These are phyloP conservation scores for Tryphoninae sp. DNA, from an alignment of 2,888 invertebrate species.

Conservation along the genomic window DNA sequence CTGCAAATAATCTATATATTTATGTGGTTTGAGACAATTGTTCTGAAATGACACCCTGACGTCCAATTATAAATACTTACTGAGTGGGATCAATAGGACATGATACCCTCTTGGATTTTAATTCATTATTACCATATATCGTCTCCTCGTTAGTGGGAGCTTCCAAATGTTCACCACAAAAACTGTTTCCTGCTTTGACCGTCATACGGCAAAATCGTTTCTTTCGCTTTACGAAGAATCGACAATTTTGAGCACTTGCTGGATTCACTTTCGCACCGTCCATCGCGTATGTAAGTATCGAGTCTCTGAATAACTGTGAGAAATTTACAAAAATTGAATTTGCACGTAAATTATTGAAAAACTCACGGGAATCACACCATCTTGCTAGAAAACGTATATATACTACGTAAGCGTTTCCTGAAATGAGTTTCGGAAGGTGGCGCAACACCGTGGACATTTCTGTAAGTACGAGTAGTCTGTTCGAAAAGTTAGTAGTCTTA, in stretches of 20 bases:
- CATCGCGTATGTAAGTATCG: neutral
- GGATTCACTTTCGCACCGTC: neutral
- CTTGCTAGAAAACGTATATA: no score
- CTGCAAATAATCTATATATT: conserved; percentile 81
- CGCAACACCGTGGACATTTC: no score
- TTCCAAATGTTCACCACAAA: conserved; percentile 87
- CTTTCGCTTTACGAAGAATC: conserved; percentile 86
- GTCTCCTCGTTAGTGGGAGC: conserved; percentile 58
- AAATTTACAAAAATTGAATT: no score
- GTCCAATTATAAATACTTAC: conserved; percentile 80
- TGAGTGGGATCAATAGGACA: conserved; percentile 90
- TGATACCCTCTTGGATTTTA: conserved; percentile 82
- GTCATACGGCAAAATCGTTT: conserved; percentile 90
- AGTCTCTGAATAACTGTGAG: neutral
- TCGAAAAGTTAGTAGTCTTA: no score
- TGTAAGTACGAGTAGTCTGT: no score
- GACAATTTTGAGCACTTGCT: conserved; percentile 68
- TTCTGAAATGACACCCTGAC: conserved; percentile 38
- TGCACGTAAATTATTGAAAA: no score
- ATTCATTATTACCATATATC: conserved; percentile 60
- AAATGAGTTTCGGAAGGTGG: no score
- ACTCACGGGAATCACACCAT: no score
- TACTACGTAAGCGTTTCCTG: no score
- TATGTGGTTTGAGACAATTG: conserved; percentile 41
- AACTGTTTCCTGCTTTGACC: conserved; percentile 86